Evolutionary conservation across 2,797 vertebrate genomes (phyloP), one percentile per base, ranked within the genome.

Genomic region (Sphaeramia orbicularis): DNA sequence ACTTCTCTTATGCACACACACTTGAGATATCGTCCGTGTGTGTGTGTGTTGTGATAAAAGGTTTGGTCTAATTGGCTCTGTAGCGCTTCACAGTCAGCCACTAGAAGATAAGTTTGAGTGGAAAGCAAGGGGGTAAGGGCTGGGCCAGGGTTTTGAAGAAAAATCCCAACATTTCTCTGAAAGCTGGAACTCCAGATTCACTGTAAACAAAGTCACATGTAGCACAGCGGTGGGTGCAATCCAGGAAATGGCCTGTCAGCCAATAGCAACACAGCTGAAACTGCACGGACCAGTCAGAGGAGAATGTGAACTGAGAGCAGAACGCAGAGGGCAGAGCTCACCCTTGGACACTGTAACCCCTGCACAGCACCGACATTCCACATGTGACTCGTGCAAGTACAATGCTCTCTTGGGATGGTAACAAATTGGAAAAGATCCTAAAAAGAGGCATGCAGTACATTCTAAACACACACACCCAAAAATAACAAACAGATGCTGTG

Each of bases 371-470:
- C 37, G 55, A 57, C 59, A 32, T 10, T 16, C 7, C 14, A 69
- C 89, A 88, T 86, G 87, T 91, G 89, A 89, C 76, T 85, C 59
- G 43, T 66, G 69, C 59, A 48, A 72, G 73, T 41, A 49, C 48
- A 68, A 9, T 4, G 36, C 32, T 21, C 53, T 67, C 65, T n/a
- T 7, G 60, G 68, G 78, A 70, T 2, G 15, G 27, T 44, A 64
- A 60, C 35, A 19, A 58, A 67, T 65, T 51, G 51, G 71, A 71
- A 63, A 74, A 67, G n/a, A 74, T 1, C 18, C 16, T 73, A 2
- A 61, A 50, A 68, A 68, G 10, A 15, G 11, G 70, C 40, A 48
- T 32, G 56, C 59, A 38, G 67, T 1, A 14, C 61, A 63, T 72
- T 74, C 51, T 21, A 35, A 48, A 69, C 11, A 66, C 21, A 56